Conservation (phyloP, 37 sponge, comb jelly and placozoan genomes). For the Hexactinellida sp. region DNA sequence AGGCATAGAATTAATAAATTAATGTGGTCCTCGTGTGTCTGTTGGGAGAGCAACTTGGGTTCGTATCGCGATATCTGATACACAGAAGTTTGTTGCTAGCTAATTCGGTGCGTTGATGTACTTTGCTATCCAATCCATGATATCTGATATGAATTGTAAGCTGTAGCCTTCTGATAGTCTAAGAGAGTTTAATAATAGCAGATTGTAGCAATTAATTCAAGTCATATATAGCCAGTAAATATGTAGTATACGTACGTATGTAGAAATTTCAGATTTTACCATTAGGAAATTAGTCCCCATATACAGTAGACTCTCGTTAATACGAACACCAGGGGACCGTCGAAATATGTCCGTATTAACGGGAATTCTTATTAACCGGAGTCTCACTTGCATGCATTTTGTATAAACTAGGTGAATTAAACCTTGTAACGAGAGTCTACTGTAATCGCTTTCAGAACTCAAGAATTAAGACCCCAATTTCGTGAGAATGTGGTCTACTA, state of each 20-base stretch:
- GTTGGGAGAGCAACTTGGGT: not conserved
- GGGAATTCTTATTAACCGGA: too few species aligned
- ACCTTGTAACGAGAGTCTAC: too few species aligned
- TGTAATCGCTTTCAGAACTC: not conserved
- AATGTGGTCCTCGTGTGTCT: not conserved
- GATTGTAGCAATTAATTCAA: too few species aligned
- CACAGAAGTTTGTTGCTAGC: not conserved
- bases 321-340: not conserved
- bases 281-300: too few species aligned
- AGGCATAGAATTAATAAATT: not conserved
- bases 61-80: not conserved
- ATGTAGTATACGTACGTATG: too few species aligned
- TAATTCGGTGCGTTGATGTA: not conserved
- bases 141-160: not conserved
- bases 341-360: too few species aligned
- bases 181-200: not conserved
- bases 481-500: too few species aligned
- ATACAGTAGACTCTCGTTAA: not conserved
- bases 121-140: not conserved
- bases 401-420: too few species aligned
- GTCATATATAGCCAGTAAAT: too few species aligned
- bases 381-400: too few species aligned
- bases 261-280: too few species aligned
- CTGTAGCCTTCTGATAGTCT: not conserved
- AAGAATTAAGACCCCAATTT: not conserved